phyloP scores from a whole-genome alignment of 30 jellyfish, hydroid and myxozoan species.

The Hydra vulgaris region DNA sequence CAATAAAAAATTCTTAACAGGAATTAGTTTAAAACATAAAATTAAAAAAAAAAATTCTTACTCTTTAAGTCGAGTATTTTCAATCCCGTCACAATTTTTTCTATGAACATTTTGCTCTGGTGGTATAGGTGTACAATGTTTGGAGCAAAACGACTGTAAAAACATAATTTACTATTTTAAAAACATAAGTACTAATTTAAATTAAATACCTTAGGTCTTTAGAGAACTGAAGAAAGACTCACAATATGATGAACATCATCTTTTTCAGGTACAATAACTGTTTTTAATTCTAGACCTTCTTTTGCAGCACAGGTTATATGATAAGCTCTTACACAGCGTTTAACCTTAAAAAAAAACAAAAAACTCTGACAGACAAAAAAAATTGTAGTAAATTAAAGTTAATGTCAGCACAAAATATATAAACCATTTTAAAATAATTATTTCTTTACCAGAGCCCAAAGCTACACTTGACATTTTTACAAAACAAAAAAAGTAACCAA shows the following conservation, averaged over 20 bases:
- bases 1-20: too few relatives aligned
- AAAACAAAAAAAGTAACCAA: too few relatives aligned
- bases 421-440: too few relatives aligned
- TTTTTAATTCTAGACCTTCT: constrained; percentile 88
- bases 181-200: too few relatives aligned
- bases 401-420: too few relatives aligned
- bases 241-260: constrained; percentile 92
- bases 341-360: constrained; percentile 39
- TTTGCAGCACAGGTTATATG: constrained; percentile 93
- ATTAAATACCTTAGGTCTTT: too few relatives aligned
- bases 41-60: constrained; percentile 10
- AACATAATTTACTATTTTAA: neutral
- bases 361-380: neutral
- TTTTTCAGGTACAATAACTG: constrained; percentile 78
- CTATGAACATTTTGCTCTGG: constrained; percentile 23
- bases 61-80: constrained; percentile 83
- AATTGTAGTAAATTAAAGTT: too few relatives aligned
- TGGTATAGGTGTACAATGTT: constrained; percentile 82
- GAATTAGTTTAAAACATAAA: too few relatives aligned
- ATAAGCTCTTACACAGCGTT: constrained; percentile 88
- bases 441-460: too few relatives aligned
- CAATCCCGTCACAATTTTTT: constrained; percentile 51
- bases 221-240: constrained; percentile 9
- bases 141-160: constrained; percentile 72
- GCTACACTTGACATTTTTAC: too few relatives aligned